Percentiles rank a stretch among this genome's conserved stretches.
Evolutionary conservation across 2,797 vertebrate genomes (phyloP).

Genomic region (Artibeus jamaicensis): DNA sequence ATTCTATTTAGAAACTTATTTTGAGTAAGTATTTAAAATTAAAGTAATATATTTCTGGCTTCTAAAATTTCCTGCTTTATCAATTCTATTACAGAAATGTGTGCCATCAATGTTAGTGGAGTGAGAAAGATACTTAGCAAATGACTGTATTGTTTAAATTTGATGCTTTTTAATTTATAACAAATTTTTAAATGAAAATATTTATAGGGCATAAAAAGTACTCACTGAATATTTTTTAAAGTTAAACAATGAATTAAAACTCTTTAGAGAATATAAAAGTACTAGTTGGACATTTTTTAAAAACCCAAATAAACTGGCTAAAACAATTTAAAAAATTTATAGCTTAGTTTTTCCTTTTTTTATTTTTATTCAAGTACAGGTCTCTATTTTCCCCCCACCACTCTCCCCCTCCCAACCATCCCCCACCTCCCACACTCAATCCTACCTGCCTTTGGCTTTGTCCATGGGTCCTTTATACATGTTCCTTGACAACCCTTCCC

Average conservation of each 20-base stretch:
- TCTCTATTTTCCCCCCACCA: no score
- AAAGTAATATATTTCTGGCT: neutral
- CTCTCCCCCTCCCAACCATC: no score
- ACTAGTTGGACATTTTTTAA: neutral
- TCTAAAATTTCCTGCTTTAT: conserved; percentile 24
- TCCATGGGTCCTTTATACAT: no score
- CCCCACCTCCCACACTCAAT: no score
- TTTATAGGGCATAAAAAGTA: neutral
- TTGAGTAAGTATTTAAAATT: conserved; percentile 40
- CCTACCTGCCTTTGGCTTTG: no score
- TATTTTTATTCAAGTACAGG: no score
- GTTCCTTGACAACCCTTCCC: no score
- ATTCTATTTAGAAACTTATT: neutral
- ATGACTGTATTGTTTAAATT: neutral
- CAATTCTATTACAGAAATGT: neutral
- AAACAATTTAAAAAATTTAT: no score
- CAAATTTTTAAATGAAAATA: neutral
- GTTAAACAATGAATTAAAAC: neutral
- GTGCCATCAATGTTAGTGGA: neutral
- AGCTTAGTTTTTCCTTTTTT: no score
- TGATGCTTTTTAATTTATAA: conserved; percentile 6
- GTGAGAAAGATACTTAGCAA: neutral
- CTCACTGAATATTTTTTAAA: neutral
- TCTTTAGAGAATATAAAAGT: neutral
- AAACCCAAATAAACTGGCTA: neutral